Evolutionary conservation across 2,113 vertebrate species (phyloP).

Genomic region (Lonchura striata): DNA sequence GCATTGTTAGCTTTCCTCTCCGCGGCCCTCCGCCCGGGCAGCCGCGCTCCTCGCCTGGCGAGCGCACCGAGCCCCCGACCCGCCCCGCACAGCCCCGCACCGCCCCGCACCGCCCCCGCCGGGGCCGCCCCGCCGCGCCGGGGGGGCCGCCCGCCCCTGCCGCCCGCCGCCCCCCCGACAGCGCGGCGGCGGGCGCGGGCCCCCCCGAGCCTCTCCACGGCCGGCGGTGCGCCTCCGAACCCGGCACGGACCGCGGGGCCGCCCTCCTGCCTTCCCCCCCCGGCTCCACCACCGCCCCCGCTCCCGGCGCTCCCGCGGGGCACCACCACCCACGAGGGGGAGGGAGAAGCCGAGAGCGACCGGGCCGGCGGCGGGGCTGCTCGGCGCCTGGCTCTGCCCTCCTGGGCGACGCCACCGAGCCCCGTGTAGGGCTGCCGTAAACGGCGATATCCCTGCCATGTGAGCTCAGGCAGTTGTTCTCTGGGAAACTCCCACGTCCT

Average conservation of each 20-base stretch:
- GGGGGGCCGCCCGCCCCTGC: no score
- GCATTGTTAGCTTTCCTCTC: constrained; percentile 88
- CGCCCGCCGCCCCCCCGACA: no score
- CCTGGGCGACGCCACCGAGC: not conserved
- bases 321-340: not conserved
- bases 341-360: not conserved
- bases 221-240: no score
- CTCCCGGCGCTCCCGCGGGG: not conserved
- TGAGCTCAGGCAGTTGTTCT: not conserved
- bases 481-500: not conserved
- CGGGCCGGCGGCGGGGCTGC: not conserved
- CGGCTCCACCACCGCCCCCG: no score
- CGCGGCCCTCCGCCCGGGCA: constrained; percentile 59
- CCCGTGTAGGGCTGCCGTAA: not conserved
- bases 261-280: no score
- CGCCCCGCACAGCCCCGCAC: not conserved
- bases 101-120: no score
- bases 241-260: no score
- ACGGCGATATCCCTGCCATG: not conserved
- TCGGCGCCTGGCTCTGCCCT: not conserved
- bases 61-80: constrained; percentile 30
- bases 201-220: no score
- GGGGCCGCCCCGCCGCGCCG: no score
- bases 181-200: no score
- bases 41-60: constrained; percentile 46